Percentiles rank a stretch among this genome's conserved stretches.
Evolutionary conservation across 2,888 invertebrate species (phyloP).

Genomic region (Lasius platythorax): DNA sequence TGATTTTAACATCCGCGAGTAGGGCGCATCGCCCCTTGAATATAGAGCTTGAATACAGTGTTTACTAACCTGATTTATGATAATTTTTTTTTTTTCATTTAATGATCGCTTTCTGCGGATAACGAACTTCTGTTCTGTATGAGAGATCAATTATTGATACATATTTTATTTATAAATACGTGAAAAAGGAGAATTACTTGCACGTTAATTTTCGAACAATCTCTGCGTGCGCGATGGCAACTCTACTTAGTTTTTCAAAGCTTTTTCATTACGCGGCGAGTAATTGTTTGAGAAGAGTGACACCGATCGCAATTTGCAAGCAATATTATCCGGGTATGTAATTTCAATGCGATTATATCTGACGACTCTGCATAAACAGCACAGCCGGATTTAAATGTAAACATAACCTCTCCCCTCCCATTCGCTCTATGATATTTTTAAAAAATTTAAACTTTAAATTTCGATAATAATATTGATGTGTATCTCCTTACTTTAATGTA

Average conservation of each 20-base stretch:
- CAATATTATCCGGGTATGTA: constrained; percentile 72
- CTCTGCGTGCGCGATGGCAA: constrained; percentile 74
- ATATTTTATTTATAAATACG: neutral
- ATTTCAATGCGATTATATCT: neutral
- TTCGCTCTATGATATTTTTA: neutral
- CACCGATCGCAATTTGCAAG: constrained; percentile 63
- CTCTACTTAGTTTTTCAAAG: constrained; percentile 73
- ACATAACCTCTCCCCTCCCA: constrained; percentile 4
- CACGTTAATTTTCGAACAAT: neutral
- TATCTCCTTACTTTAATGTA: neutral
- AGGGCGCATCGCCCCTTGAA: neutral
- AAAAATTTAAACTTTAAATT: neutral
- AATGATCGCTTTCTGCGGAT: neutral
- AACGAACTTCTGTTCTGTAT: neutral
- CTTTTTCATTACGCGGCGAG: constrained; percentile 71
- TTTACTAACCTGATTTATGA: neutral
- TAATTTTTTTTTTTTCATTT: neutral
- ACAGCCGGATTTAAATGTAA: neutral
- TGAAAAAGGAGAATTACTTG: neutral
- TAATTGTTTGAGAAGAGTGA: constrained; percentile 72
- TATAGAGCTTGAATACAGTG: neutral
- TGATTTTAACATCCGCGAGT: neutral
- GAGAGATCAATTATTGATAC: neutral
- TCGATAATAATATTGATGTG: neutral
- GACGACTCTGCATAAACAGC: neutral